Conservation (phyloP, 2,888 invertebrate genomes). For the Stenodera caucasica region DNA sequence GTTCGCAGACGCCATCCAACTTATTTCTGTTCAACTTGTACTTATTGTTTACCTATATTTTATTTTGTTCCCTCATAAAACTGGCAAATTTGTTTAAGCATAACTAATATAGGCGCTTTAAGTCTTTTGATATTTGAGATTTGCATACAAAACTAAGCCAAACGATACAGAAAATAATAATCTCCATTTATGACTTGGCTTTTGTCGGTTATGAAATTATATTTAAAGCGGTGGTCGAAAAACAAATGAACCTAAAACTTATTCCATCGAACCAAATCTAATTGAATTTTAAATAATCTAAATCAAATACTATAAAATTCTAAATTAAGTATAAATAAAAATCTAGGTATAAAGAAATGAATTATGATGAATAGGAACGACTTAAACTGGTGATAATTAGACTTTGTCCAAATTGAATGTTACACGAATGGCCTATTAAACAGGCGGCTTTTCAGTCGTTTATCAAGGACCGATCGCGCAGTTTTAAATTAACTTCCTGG, state of each 20-base stretch:
- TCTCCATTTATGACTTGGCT: constrained; percentile 2
- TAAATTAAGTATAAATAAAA: neutral
- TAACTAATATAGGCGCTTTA: constrained; percentile 21
- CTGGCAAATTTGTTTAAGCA: constrained; percentile 23
- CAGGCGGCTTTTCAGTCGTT: constrained; percentile 17
- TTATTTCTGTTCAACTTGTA: no score
- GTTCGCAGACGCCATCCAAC: no score
- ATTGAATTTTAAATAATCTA: neutral
- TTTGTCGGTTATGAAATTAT: constrained; percentile 6
- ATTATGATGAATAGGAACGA: neutral
- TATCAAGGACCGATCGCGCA: constrained; percentile 15
- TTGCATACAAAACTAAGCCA: constrained; percentile 19
- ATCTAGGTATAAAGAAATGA: neutral
- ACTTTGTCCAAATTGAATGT: constrained; percentile 6
- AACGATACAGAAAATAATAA: constrained; percentile 26
- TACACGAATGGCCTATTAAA: constrained; percentile 10
- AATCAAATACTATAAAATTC: neutral
- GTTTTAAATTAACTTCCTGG: constrained; percentile 32
- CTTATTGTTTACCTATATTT: neutral
- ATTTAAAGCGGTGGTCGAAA: neutral
- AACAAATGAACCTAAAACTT: neutral
- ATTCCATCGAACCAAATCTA: neutral
- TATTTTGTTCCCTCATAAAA: neutral
- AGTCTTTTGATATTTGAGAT: constrained; percentile 27
- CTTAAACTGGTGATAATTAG: constrained; percentile 6